A percentile compares a stretch with the other conserved stretches of the same genome.
Evolutionary conservation across 1,140 invertebrate genomes (phyloP).

Genomic region (Drosophila insularis): DNA sequence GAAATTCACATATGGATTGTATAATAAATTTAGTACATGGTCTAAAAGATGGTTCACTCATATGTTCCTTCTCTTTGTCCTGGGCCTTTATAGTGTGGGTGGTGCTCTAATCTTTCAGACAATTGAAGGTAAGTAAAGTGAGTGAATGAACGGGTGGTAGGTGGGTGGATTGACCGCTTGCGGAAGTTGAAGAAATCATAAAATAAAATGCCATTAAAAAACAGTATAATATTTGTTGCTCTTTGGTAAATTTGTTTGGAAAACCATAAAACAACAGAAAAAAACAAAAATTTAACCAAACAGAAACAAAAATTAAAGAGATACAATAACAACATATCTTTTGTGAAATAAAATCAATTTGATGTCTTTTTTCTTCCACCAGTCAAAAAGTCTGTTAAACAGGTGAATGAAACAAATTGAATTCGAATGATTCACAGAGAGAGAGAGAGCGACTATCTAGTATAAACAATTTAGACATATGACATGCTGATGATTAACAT

Average conservation of each 20-base stretch:
- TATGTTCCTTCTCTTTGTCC: slow-evolving; percentile 90
- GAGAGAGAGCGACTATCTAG: slow-evolving; percentile 2
- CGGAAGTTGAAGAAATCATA: slow-evolving; percentile 5
- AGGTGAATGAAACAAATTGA: slow-evolving; percentile 26
- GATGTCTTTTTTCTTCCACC: not conserved
- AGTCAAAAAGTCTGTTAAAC: slow-evolving; percentile 26
- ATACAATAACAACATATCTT: slow-evolving; percentile 35
- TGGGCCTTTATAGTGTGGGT: slow-evolving; percentile 89
- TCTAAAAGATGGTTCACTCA: slow-evolving; percentile 94
- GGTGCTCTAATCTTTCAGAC: slow-evolving; percentile 90
- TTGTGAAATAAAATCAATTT: slow-evolving; percentile 29
- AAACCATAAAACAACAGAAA: slow-evolving; percentile 20
- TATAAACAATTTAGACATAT: slow-evolving; percentile 47
- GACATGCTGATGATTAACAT: slow-evolving; percentile 50
- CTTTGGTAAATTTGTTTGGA: slow-evolving; percentile 61
- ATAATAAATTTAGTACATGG: slow-evolving; percentile 89
- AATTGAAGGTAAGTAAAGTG: slow-evolving; percentile 87
- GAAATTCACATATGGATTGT: slow-evolving; percentile 90
- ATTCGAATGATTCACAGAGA: slow-evolving; percentile 47
- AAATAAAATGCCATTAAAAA: slow-evolving; percentile 14
- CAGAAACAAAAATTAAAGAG: slow-evolving; percentile 24
- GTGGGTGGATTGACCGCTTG: not conserved
- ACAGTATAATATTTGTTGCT: slow-evolving; percentile 44
- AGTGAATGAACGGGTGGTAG: not conserved
- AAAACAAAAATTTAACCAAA: slow-evolving; percentile 14